A percentile compares a stretch with the other conserved stretches of the same genome.
Conservation (phyloP, 1,140 invertebrate genomes). For the Ptiloglossa arizonensis region DNA sequence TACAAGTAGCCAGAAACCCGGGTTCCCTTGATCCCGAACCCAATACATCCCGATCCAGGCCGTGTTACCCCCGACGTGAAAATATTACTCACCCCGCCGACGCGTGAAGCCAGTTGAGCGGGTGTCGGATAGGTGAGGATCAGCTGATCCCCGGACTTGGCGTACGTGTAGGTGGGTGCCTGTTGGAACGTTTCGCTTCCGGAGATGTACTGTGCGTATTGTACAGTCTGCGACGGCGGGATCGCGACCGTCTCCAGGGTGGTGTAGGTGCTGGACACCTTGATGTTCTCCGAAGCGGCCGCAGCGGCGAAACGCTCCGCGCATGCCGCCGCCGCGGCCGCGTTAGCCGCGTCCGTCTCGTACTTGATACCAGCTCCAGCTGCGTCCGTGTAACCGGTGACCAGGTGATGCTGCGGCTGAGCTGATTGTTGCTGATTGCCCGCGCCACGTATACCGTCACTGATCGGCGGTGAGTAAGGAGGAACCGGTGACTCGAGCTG, state of each 20-base stretch:
- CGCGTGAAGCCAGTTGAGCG: slow-evolving; percentile 67
- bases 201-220: slow-evolving; percentile 75
- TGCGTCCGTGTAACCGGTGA: slow-evolving; percentile 46
- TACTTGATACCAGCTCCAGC: slow-evolving; percentile 40
- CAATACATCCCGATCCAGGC: no score
- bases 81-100: slow-evolving; percentile 69
- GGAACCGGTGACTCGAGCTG: slow-evolving; percentile 69
- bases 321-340: slow-evolving; percentile 27
- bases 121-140: slow-evolving; percentile 73
- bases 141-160: slow-evolving; percentile 71
- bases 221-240: slow-evolving; percentile 69
- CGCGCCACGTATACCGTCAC: slow-evolving; percentile 54
- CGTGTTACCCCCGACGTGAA: no score
- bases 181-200: slow-evolving; percentile 73
- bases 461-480: slow-evolving; percentile 72
- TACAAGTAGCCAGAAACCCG: no score
- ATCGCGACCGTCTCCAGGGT: slow-evolving; percentile 77
- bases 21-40: no score
- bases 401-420: slow-evolving; percentile 54
- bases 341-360: slow-evolving; percentile 51
- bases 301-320: slow-evolving; percentile 50
- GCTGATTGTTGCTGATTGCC: background rate
- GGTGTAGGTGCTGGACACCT: slow-evolving; percentile 76
- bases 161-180: slow-evolving; percentile 70
- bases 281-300: slow-evolving; percentile 70